Evolutionary conservation across 2,113 vertebrate genomes (phyloP), one percentile per base, ranked within the genome.

Genomic region (Lycaon pictus): DNA sequence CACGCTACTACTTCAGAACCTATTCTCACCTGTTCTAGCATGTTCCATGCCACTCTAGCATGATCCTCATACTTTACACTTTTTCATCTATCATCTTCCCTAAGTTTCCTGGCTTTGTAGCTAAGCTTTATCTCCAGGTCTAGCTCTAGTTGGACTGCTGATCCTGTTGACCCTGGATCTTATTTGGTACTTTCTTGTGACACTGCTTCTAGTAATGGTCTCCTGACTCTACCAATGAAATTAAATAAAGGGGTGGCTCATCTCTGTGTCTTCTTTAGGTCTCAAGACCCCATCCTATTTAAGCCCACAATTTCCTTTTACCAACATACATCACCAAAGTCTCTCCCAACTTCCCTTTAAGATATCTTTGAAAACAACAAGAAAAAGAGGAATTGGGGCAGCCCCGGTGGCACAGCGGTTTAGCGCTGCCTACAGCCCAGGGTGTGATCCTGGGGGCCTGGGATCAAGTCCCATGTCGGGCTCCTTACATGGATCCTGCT

Each of bases 321-420:
- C 62, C 55, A 71, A 35, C 5, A 79, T 17, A 79, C 53, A 23
- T 37, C 55, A 25, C 9, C 20, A 11, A 92, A 85, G 29, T 72
- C 16, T 89, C 69, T 71, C 32, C 11, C 84, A 89, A 56, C 48
- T 94, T 80, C 25, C 43, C 55, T 72, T 93, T 93, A 62, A 95
- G 72, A 72, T 71, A 63, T 58, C 56, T 72, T 80, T 85, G 56
- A 96, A 63, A 84, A 71, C 2, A 58, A 77, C 7, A 77, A 48
- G 43, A 74, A 48, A 74, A 43, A 43, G 43, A 43, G 43, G 43
- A 43, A 43, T 43, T 43, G 43, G 43, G 43, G 43, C 43, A 43
- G 43, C 43, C 43, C 43, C 43, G 43, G 43, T 43, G 43, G 43
- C 7, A 7, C 43, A 43, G 6, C 6, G 6, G 43, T 43, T 43